Evolutionary conservation across 2,113 vertebrate species (phyloP).

Genomic region (Triplophysa dalaica): DNA sequence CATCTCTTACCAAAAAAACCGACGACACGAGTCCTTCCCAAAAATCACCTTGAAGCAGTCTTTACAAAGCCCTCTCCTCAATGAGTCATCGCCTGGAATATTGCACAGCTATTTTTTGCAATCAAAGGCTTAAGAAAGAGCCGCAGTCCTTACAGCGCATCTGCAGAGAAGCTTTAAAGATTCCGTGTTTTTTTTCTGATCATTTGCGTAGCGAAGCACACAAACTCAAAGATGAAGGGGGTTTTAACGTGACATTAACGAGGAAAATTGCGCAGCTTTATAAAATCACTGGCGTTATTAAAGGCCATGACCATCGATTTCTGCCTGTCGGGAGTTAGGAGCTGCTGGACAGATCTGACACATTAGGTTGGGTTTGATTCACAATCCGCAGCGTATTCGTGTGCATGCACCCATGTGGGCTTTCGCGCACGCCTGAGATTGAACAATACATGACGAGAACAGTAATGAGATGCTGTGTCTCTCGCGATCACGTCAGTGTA

Average conservation of each 20-base stretch:
- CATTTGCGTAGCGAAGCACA: conserved; percentile 7
- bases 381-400: conserved; percentile 21
- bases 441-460: not conserved
- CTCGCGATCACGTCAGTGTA: not conserved
- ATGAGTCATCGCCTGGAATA: conserved; percentile 60
- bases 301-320: conserved; percentile 13
- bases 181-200: not conserved
- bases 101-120: not conserved
- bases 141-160: conserved; percentile 41
- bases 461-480: not conserved
- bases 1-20: conserved; percentile 60
- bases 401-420: conserved; percentile 5
- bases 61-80: conserved; percentile 66
- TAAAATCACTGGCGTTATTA: not conserved
- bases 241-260: conserved; percentile 14
- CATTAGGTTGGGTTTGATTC: not conserved
- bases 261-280: conserved; percentile 11
- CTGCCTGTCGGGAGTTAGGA: not conserved
- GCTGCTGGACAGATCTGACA: not conserved
- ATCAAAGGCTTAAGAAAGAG: conserved; percentile 26
- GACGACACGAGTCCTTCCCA: conserved; percentile 54
- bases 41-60: conserved; percentile 62
- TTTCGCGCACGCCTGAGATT: not conserved
- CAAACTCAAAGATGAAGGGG: conserved; percentile 28
- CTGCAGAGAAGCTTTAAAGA: conserved; percentile 20